Evolutionary conservation across 1,140 invertebrate genomes (phyloP).

Genomic region (Mercenaria mercenaria): DNA sequence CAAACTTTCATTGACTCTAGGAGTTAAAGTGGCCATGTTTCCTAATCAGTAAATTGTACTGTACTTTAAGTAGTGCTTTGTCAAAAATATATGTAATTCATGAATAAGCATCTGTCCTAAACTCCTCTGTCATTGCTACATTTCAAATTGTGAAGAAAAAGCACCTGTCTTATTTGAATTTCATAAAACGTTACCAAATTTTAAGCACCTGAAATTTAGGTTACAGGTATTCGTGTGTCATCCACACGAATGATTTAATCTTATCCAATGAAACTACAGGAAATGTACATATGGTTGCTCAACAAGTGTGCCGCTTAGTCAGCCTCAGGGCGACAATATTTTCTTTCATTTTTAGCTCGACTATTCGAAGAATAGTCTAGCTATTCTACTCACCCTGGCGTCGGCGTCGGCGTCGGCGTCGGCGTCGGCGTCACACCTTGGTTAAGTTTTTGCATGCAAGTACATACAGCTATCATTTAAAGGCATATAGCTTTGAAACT

Average conservation of each 20-base stretch:
- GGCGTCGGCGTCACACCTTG: no score
- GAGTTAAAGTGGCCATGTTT: no score
- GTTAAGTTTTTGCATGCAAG: no score
- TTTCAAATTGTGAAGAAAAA: neutral
- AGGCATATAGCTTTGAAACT: no score
- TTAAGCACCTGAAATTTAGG: neutral
- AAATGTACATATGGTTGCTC: neutral
- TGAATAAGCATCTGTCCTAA: neutral
- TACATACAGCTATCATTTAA: no score
- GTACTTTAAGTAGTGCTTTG: no score
- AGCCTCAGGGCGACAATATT: conserved; percentile 2
- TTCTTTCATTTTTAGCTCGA: neutral
- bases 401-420: no score
- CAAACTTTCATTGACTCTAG: no score
- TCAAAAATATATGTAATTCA: no score
- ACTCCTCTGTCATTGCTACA: neutral
- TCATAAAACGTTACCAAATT: neutral
- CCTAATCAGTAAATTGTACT: no score
- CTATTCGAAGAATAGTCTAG: no score
- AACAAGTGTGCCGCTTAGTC: neutral
- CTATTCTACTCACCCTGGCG: no score
- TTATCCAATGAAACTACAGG: conserved; percentile 9
- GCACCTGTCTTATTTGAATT: neutral
- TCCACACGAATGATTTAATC: neutral
- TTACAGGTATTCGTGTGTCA: neutral